Conservation (phyloP, 2,888 invertebrate species). For the Dicyrtomina minuta region DNA sequence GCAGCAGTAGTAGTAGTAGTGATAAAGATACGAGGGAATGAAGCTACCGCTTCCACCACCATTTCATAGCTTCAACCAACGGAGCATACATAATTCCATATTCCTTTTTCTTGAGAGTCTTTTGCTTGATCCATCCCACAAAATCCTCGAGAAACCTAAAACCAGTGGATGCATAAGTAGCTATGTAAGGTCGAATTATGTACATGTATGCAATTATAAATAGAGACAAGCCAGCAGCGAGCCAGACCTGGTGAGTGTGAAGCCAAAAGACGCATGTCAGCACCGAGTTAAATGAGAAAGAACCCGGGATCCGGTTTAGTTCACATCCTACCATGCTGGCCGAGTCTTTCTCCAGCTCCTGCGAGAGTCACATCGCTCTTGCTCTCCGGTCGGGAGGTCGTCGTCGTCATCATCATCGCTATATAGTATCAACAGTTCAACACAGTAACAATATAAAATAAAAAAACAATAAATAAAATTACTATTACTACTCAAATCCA, state of each 20-base stretch:
- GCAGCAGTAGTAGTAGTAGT: too few relatives aligned
- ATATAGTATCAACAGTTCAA: constrained; percentile 14
- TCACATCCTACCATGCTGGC: constrained; percentile 23
- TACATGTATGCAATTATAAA: too few relatives aligned
- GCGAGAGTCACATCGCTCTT: constrained; percentile 42
- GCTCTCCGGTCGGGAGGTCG: constrained; percentile 39
- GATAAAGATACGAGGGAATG: too few relatives aligned
- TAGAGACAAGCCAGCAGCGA: too few relatives aligned
- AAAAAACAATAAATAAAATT: not conserved
- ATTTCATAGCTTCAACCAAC: too few relatives aligned
- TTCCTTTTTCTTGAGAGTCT: not conserved
- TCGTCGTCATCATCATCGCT: constrained; percentile 26
- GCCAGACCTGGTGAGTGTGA: too few relatives aligned
- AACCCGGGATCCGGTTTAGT: constrained; percentile 42
- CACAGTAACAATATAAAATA: not conserved
- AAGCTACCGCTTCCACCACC: too few relatives aligned
- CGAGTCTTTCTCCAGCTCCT: constrained; percentile 50
- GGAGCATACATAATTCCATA: too few relatives aligned
- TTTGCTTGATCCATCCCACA: too few relatives aligned
- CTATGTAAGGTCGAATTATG: too few relatives aligned
- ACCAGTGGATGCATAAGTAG: too few relatives aligned
- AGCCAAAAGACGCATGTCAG: constrained; percentile 34
- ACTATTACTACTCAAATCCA: not conserved
- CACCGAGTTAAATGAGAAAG: constrained; percentile 26
- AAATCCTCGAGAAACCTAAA: too few relatives aligned